These are phyloP conservation scores for Jordanella pulchra DNA, from an alignment of 2,797 vertebrate species.

Conservation along the genomic window DNA sequence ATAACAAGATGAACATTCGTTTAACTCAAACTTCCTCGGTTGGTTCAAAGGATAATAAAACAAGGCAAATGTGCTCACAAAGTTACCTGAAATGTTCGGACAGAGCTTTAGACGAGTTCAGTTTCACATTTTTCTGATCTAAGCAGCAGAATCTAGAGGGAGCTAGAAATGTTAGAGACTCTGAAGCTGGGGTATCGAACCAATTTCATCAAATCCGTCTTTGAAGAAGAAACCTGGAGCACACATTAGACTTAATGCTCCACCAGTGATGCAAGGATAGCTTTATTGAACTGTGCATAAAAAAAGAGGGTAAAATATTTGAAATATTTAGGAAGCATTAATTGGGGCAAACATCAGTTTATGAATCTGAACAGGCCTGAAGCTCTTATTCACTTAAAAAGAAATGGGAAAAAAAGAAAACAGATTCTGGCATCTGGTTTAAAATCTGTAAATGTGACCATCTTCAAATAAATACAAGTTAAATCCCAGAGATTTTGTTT, in stretches of 20 bases:
- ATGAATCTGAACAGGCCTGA: not conserved
- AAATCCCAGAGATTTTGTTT: not conserved
- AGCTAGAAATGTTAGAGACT: not conserved
- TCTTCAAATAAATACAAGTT: slow-evolving; percentile 2
- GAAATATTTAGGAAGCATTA: not conserved
- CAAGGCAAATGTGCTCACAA: not conserved
- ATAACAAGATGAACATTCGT: not conserved
- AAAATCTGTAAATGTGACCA: not conserved
- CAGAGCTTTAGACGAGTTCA: not conserved
- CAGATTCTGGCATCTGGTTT: not conserved
- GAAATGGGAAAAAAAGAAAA: not conserved
- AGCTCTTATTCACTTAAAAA: not conserved
- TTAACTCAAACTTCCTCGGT: not conserved
- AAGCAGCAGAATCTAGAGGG: not conserved
- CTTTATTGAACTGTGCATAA: not conserved
- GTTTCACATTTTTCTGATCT: not conserved
- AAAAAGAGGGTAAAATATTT: not conserved
- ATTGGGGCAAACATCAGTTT: not conserved
- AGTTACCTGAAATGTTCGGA: not conserved
- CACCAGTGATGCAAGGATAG: not conserved
- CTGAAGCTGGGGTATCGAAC: no score
- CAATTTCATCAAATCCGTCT: no score
- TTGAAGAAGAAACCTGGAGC: not conserved
- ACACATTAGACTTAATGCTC: no score
- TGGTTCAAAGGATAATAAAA: not conserved